Conservation (phyloP, 1,140 invertebrate genomes). For the Cardiocondyla obscurior region DNA sequence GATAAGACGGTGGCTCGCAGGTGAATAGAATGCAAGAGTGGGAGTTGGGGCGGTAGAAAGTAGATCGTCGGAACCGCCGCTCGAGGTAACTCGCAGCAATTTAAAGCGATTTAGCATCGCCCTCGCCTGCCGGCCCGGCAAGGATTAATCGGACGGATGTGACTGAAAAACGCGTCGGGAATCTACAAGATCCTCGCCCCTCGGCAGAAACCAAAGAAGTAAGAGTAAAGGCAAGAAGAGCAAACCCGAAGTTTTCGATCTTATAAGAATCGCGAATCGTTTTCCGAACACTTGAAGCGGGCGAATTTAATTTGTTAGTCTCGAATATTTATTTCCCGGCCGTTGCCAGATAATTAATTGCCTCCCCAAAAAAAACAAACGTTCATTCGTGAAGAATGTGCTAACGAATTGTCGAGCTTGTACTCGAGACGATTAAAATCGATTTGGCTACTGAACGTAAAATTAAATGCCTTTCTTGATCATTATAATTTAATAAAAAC, state of each 20-base stretch:
- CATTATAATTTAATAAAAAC: too few relatives aligned
- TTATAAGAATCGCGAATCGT: neutral
- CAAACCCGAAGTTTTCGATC: constrained; percentile 39
- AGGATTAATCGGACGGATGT: constrained; percentile 64
- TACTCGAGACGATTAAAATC: neutral
- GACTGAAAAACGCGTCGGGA: constrained; percentile 62
- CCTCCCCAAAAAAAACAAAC: constrained; percentile 4
- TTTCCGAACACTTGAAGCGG: constrained; percentile 12
- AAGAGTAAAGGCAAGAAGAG: neutral
- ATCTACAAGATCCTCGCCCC: constrained; percentile 41
- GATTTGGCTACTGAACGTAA: neutral
- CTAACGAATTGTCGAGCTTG: neutral
- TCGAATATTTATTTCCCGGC: constrained; percentile 37
- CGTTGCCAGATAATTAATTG: constrained; percentile 35
- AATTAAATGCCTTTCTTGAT: neutral
- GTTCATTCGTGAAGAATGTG: neutral
- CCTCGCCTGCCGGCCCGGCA: neutral
- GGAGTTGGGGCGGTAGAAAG: neutral
- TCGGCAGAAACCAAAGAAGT: constrained; percentile 34
- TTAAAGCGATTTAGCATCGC: constrained; percentile 62
- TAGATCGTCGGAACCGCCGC: constrained; percentile 23
- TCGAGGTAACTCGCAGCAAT: constrained; percentile 66
- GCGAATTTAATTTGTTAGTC: constrained; percentile 31
- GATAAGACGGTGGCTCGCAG: constrained; percentile 43
- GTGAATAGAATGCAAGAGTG: constrained; percentile 16